A percentile compares a stretch with the other conserved stretches of the same genome.
phyloP scores from a whole-genome alignment of 2,113 vertebrate genomes.

The Terrapene triunguis region DNA sequence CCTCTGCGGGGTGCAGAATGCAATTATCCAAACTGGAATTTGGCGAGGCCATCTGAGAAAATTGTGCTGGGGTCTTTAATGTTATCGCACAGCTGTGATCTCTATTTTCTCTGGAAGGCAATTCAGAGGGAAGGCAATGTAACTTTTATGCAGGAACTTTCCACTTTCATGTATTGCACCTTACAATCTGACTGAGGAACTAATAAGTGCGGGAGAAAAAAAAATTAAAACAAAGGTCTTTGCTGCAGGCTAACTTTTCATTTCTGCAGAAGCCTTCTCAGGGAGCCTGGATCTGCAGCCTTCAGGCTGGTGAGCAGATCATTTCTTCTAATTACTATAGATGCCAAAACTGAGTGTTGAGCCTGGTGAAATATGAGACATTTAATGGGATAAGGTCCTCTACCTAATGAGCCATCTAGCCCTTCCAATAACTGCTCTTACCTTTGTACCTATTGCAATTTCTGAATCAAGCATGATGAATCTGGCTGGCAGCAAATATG shows the following conservation, averaged over 20 bases:
- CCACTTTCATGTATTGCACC: background rate
- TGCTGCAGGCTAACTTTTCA: background rate
- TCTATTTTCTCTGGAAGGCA: background rate
- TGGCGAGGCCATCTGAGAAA: conserved; percentile 1
- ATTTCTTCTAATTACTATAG: background rate
- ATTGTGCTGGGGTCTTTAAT: background rate
- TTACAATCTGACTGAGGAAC: background rate
- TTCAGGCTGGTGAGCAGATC: background rate
- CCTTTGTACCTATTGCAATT: background rate
- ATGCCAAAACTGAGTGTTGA: background rate
- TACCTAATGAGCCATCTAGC: background rate
- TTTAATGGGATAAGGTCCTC: background rate
- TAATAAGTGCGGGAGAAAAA: background rate
- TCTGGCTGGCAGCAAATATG: conserved; percentile 1
- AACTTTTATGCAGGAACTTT: conserved; percentile 3
- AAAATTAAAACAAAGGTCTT: background rate
- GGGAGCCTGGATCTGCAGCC: background rate
- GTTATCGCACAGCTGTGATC: background rate
- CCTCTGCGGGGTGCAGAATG: background rate
- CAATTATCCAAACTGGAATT: background rate
- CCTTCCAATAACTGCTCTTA: background rate
- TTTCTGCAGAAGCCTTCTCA: background rate
- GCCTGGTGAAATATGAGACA: background rate
- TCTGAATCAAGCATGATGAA: background rate
- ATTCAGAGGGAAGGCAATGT: background rate